Evolutionary conservation across 2,797 vertebrate genomes (phyloP).

Genomic region (Chrysocyon brachyurus): DNA sequence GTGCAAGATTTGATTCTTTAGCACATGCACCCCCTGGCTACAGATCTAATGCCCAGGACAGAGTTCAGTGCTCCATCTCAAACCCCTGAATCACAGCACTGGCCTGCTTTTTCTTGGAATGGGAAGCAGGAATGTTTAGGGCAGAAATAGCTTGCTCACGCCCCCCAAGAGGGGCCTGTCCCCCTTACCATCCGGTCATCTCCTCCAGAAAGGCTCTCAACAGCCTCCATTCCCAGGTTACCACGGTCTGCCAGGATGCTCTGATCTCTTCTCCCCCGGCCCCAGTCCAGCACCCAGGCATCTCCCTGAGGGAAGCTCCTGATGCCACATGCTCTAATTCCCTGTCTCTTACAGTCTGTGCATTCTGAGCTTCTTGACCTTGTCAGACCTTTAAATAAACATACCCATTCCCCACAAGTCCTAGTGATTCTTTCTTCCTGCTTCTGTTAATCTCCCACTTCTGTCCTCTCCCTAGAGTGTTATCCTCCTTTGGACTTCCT

Average conservation of each 20-base stretch:
- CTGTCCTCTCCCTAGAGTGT: not conserved
- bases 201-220: not conserved
- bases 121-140: not conserved
- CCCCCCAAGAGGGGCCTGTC: not conserved
- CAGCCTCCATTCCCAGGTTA: not conserved
- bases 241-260: not conserved
- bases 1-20: not conserved
- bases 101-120: not conserved
- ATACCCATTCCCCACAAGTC: not conserved
- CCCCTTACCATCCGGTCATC: not conserved
- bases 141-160: not conserved
- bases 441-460: not conserved
- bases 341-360: too few species aligned
- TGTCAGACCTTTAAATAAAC: not conserved
- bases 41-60: not conserved
- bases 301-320: not conserved
- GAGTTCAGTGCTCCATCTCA: not conserved
- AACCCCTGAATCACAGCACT: not conserved
- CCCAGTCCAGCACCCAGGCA: too few species aligned
- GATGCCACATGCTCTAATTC: not conserved
- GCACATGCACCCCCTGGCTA: not conserved
- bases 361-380: not conserved
- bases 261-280: not conserved
- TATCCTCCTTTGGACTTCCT: not conserved
- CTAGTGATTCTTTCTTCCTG: too few species aligned